A percentile compares a stretch with the other conserved stretches of the same genome.
These are phyloP conservation scores for Catamblyrhynchus diadema DNA, from an alignment of 2,797 vertebrate genomes.

Conservation along the genomic window DNA sequence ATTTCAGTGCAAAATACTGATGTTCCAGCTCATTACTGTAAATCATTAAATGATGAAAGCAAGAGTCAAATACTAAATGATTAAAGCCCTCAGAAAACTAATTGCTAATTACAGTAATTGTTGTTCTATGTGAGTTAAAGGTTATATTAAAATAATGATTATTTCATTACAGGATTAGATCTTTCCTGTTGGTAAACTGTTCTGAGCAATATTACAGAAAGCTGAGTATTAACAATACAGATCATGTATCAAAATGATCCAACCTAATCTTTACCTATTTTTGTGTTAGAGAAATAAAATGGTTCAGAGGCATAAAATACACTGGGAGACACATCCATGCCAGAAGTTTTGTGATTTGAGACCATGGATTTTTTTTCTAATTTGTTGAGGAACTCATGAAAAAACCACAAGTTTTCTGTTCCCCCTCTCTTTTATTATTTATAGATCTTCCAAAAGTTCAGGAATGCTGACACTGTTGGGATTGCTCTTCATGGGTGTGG, in stretches of 20 bases:
- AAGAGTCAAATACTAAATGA: conserved; percentile 47
- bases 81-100: conserved; percentile 9
- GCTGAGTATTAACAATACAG: neutral
- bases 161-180: neutral
- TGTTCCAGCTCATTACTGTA: conserved; percentile 64
- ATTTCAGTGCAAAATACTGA: conserved; percentile 48
- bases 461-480: neutral
- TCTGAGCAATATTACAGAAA: neutral
- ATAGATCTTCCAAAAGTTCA: neutral
- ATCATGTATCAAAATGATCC: neutral
- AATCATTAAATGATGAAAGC: conserved; percentile 66
- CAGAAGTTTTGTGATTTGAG: neutral
- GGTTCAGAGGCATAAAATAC: neutral
- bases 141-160: neutral
- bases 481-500: neutral
- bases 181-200: neutral
- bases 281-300: neutral
- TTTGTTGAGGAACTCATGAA: neutral
- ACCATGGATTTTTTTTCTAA: neutral
- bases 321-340: neutral
- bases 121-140: conserved; percentile 38
- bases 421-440: neutral
- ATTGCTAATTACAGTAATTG: conserved; percentile 50
- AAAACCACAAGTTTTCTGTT: neutral
- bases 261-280: neutral